Base-by-base conservation (phyloP, 2,797 vertebrate genomes). In the Simalia tracyae region DNA sequence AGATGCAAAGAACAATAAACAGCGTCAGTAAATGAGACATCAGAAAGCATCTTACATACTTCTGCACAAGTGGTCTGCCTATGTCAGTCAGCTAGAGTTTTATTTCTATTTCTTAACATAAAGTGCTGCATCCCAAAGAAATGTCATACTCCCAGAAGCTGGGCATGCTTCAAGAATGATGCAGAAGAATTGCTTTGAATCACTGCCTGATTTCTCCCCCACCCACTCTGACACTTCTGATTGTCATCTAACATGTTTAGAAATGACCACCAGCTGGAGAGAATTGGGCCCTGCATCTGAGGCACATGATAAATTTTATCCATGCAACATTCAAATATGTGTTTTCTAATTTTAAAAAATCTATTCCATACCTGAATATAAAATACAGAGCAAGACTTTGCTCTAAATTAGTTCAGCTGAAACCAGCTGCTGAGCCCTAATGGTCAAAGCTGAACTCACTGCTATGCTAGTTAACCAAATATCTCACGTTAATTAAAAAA, bases 21-120 rank as follows among this genome's bases (percentile, higher is more conserved):
- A 97, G 26, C 94, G 84, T 89, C 76, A 97, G 28, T 94, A 86
- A 94, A 92, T 0, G 22, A 50, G 90, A 92, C 92, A 85, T 97
- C 91, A 97, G 94, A 68, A 86, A 24, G 26, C 60, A 56, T 86
- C 60, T 93, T 89, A 84, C 76, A 90, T 90, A 57, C 6, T 93
- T 87, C 0, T 22, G 22, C 2, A 14, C 57, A 11, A 46, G 17
- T 36, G n/a, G 68, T 42, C 36, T 22, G 36, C 61, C 36, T 92
- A 63, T 36, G 31, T 60, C 26, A 57, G 60, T 42, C 66, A 81
- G 22, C 14, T 14, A 68, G 31, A 68, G 5, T 87, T 54, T 56
- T 81, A 63, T 60, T 85, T 66, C 24, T 26, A 46, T 90, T 90
- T 81, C 57, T 46, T 22, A 5, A 57, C n/a, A 14, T 59, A 76